phyloP scores from a whole-genome alignment of 2,888 invertebrate species.

The Falcaria lacertinaria region DNA sequence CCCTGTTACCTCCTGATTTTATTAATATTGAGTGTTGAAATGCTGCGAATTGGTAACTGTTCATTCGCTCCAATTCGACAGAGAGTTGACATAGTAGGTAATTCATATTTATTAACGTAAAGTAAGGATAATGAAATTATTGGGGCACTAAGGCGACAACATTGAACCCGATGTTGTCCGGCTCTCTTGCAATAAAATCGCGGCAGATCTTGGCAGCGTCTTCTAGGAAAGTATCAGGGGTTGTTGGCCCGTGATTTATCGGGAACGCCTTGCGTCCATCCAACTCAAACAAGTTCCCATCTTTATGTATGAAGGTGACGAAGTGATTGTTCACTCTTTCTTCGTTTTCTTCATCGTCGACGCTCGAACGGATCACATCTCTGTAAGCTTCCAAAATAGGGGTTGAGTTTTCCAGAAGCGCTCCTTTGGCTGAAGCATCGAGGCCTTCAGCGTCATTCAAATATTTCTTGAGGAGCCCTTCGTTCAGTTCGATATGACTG shows the following conservation, averaged over 20 bases:
- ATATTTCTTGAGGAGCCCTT: constrained; percentile 87
- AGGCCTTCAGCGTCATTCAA: constrained; percentile 83
- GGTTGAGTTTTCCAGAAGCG: constrained; percentile 84
- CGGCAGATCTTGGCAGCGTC: constrained; percentile 91
- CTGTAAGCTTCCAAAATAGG: constrained; percentile 89
- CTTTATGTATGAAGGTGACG: constrained; percentile 90
- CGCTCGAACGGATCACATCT: constrained; percentile 88
- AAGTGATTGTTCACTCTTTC: constrained; percentile 91
- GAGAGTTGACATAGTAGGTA: constrained; percentile 18
- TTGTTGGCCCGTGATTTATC: constrained; percentile 88
- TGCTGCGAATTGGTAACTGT: constrained; percentile 4
- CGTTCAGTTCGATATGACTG: constrained; percentile 82
- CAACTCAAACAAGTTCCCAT: constrained; percentile 90
- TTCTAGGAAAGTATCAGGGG: constrained; percentile 85
- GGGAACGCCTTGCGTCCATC: constrained; percentile 84
- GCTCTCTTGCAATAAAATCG: constrained; percentile 91
- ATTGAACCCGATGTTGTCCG: constrained; percentile 91
- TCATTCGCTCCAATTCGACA: constrained; percentile 8
- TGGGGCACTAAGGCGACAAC: constrained; percentile 88
- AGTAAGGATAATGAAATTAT: constrained; percentile 29
- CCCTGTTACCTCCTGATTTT: constrained; percentile 34
- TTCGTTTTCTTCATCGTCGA: constrained; percentile 83
- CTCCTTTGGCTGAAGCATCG: constrained; percentile 86
- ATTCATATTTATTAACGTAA: constrained; percentile 19
- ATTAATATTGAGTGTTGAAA: constrained; percentile 37